These are phyloP conservation scores for Cathartes aura DNA, from an alignment of 2,113 vertebrate species.

Conservation along the genomic window DNA sequence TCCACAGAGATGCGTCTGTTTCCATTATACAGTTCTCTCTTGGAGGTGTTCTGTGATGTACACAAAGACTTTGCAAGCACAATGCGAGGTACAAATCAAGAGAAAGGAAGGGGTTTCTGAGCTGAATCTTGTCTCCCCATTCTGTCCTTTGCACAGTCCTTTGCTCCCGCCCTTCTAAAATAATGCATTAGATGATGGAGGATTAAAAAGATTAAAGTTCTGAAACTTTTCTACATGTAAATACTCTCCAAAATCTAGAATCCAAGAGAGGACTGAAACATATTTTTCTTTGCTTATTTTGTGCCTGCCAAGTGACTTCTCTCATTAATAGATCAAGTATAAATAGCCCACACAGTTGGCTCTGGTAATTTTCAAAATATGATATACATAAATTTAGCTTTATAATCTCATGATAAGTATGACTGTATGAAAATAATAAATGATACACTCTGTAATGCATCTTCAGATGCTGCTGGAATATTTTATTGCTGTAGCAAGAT, in stretches of 20 bases:
- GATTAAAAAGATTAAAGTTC: not conserved
- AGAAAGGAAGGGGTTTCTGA: not conserved
- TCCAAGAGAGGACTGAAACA: slow-evolving; percentile 27
- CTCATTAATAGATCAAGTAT: slow-evolving; percentile 72
- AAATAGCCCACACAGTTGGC: slow-evolving; percentile 65
- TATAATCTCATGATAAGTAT: slow-evolving; percentile 67
- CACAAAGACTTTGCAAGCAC: not conserved
- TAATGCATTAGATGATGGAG: not conserved
- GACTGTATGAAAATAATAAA: slow-evolving; percentile 70
- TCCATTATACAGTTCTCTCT: not conserved
- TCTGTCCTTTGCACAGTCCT: not conserved
- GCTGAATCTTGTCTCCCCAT: not conserved
- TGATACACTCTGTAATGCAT: slow-evolving; percentile 35
- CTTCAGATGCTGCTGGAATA: slow-evolving; percentile 37
- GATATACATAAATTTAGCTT: slow-evolving; percentile 79
- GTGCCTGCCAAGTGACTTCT: slow-evolving; percentile 44
- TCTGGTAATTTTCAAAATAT: slow-evolving; percentile 69
- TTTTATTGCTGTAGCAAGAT: slow-evolving; percentile 38
- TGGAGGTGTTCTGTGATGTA: not conserved
- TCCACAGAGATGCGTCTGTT: not conserved
- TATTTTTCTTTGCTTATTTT: slow-evolving; percentile 65
- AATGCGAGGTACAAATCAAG: not conserved
- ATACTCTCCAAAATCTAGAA: slow-evolving; percentile 25
- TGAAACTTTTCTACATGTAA: not conserved
- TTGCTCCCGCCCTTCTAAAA: not conserved